phyloP scores from a whole-genome alignment of 2,888 invertebrate species.

The Thumatha senex region DNA sequence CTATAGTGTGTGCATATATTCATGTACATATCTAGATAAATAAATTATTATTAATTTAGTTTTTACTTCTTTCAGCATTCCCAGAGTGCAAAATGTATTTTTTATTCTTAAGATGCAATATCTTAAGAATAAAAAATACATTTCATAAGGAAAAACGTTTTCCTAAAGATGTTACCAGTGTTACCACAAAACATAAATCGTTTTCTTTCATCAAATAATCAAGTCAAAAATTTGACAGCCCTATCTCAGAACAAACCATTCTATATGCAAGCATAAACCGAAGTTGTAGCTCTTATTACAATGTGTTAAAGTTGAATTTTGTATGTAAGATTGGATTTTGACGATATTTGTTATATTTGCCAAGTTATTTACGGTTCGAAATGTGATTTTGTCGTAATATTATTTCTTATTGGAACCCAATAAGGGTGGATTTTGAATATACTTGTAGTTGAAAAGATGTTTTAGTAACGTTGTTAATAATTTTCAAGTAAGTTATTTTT shows the following conservation, averaged over 20 bases:
- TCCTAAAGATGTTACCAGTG: background rate
- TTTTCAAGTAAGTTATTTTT: slow-evolving; percentile 12
- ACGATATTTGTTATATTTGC: background rate
- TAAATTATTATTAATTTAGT: no score
- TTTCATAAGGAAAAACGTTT: background rate
- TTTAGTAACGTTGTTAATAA: slow-evolving; percentile 1
- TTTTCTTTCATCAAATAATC: slow-evolving; percentile 35
- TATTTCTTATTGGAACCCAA: background rate
- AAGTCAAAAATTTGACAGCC: slow-evolving; percentile 32
- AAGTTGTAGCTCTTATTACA: background rate
- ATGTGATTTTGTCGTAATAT: background rate
- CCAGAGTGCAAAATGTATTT: no score
- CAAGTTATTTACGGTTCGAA: background rate
- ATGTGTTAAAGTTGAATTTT: background rate
- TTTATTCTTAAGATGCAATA: no score
- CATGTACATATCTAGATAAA: no score
- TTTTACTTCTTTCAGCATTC: no score
- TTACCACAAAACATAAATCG: background rate
- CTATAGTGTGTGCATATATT: no score
- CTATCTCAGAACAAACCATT: slow-evolving; percentile 15
- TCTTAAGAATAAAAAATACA: background rate
- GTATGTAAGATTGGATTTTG: background rate
- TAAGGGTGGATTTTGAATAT: background rate
- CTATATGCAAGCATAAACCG: background rate
- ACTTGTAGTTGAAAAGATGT: background rate